Percentiles rank a stretch among this genome's conserved stretches.
Conservation (phyloP, 2,888 invertebrate genomes). For the Polydesmus complanatus region DNA sequence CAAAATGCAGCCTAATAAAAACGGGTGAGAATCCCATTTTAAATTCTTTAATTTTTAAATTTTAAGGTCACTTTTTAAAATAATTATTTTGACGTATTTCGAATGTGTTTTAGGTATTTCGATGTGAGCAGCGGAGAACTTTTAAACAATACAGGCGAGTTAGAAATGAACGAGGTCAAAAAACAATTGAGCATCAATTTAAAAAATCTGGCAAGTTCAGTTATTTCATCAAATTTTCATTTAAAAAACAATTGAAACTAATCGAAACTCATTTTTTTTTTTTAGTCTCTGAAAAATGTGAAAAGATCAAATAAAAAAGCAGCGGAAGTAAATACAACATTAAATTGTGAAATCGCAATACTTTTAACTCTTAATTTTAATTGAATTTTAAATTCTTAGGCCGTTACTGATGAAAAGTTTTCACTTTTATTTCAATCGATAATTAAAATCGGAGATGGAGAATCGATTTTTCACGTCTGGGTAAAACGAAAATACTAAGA, state of each 20-base stretch:
- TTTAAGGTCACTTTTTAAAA: background rate
- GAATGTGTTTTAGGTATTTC: conserved; percentile 2
- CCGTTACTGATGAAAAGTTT: conserved; percentile 95
- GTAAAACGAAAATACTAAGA: conserved; percentile 23
- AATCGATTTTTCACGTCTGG: conserved; percentile 61
- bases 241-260: too few species aligned
- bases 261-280: too few species aligned
- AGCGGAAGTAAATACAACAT: conserved; percentile 46
- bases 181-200: conserved; percentile 80
- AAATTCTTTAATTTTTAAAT: too few species aligned
- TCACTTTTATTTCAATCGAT: conserved; percentile 84
- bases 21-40: conserved; percentile 40
- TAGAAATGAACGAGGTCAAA: conserved; percentile 85
- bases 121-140: conserved; percentile 65
- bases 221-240: background rate
- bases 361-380: background rate
- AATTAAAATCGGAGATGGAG: conserved; percentile 80
- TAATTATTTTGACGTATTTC: background rate
- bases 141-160: conserved; percentile 81
- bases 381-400: conserved; percentile 32
- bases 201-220: conserved; percentile 41
- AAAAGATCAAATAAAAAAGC: conserved; percentile 94
- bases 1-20: conserved; percentile 53
- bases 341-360: background rate
- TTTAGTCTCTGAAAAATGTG: conserved; percentile 70